Evolutionary conservation across 2,888 invertebrate species (phyloP).

Genomic region (Oscheius sp.): DNA sequence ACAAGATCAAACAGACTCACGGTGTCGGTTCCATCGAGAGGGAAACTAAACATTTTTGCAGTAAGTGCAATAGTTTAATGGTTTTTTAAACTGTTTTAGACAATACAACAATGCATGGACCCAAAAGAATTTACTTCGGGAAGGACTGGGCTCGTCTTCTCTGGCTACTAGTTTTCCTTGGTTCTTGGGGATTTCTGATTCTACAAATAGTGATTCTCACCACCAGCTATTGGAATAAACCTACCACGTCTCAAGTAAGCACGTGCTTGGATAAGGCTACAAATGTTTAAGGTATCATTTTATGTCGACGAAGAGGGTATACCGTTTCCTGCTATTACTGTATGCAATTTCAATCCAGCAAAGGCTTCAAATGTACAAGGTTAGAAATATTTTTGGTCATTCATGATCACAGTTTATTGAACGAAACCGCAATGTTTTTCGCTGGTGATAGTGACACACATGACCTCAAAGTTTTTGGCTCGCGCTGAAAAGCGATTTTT

Average conservation of each 20-base stretch:
- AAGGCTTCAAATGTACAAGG: constrained; percentile 58
- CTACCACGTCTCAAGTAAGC: constrained; percentile 64
- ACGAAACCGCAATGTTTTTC: no score
- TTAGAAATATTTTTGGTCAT: constrained; percentile 12
- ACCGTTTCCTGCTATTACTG: constrained; percentile 65
- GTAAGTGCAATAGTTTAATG: constrained; percentile 39
- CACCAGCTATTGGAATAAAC: constrained; percentile 55
- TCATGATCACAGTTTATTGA: not conserved
- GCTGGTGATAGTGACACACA: not conserved
- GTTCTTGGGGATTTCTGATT: constrained; percentile 57
- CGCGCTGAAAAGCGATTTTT: no score
- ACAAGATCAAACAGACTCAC: constrained; percentile 52
- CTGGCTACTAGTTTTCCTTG: constrained; percentile 58
- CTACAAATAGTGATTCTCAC: constrained; percentile 58
- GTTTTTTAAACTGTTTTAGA: constrained; percentile 49
- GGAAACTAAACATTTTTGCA: constrained; percentile 68
- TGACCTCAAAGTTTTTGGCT: constrained; percentile 17
- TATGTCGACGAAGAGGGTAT: constrained; percentile 66
- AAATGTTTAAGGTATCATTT: constrained; percentile 61
- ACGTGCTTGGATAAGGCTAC: not conserved
- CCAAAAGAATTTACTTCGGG: constrained; percentile 64
- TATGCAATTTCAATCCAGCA: constrained; percentile 70
- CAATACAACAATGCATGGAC: constrained; percentile 70
- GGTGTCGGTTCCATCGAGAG: constrained; percentile 61
- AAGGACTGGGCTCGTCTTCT: constrained; percentile 52